Base-by-base conservation (phyloP, 1,140 invertebrate species). In the Geopemphigus sp. region DNA sequence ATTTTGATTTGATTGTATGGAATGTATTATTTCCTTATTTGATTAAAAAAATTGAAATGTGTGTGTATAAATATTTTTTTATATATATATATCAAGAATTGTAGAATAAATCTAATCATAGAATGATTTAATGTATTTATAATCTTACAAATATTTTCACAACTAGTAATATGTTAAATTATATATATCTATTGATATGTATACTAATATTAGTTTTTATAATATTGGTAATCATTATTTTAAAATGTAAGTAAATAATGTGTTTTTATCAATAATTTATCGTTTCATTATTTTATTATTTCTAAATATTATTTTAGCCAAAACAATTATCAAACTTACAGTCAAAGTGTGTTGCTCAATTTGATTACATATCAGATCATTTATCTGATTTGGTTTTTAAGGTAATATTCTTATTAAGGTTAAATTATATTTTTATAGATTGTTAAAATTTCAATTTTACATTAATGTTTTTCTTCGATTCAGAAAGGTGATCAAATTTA, bases 301-400 rank as follows among this genome's bases (percentile, higher is more conserved):
- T 5, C 5, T 47, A 26, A 19, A 53, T 50, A 39, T 53, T 72
- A 72, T 54, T 72, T 29, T 64, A 81, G 80, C 11, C 50, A 64
- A 50, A 29, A 6, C 22, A 47, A 12, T 47, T 54, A 53, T 54
- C 57, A 32, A 63, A 81, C 78, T 81, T 56, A 1, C 85, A 87
- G 54, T 89, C 91, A 0, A 89, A 92, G 84, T 92, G 91, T 45
- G 88, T 93, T 73, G 92, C 92, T 8, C 84, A 93, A 3, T 94
- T 90, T 83, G 90, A 94, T 86, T 93, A 92, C 83, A 86, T 88
- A 66, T 89, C 90, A 19, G 88, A 88, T 26, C 91, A 92, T 83
- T 84, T 88, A 24, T 91, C 90, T 80, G 93, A 94, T 88, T 87
- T 94, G 47, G 86, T 87, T 80, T 90, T 94, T 83, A 90, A 90